Percentiles rank a stretch among this genome's conserved stretches.
phyloP scores from a whole-genome alignment of 2,113 vertebrate genomes.

The Etheostoma spectabile region DNA sequence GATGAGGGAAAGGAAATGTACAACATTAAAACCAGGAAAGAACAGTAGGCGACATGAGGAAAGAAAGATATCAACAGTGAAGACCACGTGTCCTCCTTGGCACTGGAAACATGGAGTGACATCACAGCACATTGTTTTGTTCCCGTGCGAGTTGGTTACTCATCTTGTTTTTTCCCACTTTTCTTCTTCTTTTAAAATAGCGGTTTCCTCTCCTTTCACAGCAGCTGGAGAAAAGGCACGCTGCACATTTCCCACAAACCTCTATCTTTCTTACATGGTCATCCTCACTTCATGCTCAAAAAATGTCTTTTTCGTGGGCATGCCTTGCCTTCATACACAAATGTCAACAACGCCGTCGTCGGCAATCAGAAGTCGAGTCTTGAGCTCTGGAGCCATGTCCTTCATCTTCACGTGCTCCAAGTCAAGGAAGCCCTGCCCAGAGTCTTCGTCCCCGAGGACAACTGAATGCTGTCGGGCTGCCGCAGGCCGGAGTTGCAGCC shows the following conservation, averaged over 20 bases:
- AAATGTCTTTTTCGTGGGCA: not conserved
- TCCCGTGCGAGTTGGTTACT: not conserved
- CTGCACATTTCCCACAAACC: slow-evolving; percentile 4
- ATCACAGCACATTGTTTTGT: not conserved
- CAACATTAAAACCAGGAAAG: not conserved
- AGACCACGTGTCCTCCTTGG: not conserved
- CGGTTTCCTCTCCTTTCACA: not conserved
- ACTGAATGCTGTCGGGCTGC: not conserved
- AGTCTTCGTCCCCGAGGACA: accelerated
- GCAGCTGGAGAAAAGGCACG: slow-evolving; percentile 12
- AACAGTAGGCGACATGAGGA: not conserved
- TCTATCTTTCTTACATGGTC: not conserved
- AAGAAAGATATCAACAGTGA: not conserved
- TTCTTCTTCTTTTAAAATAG: not conserved
- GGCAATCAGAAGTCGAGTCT: not conserved
- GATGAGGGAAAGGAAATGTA: not conserved
- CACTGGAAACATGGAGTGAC: not conserved
- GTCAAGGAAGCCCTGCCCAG: not conserved
- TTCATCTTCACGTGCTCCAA: slow-evolving; percentile 43
- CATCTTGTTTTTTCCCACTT: not conserved
- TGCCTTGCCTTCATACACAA: slow-evolving; percentile 41
- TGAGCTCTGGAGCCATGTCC: slow-evolving; percentile 8
- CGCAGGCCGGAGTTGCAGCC: slow-evolving; percentile 56
- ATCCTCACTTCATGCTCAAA: not conserved
- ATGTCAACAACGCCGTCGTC: slow-evolving; percentile 54